Percentiles rank a stretch among this genome's conserved stretches.
Conservation (phyloP, 2,113 vertebrate genomes). For the Aptenodytes patagonicus region DNA sequence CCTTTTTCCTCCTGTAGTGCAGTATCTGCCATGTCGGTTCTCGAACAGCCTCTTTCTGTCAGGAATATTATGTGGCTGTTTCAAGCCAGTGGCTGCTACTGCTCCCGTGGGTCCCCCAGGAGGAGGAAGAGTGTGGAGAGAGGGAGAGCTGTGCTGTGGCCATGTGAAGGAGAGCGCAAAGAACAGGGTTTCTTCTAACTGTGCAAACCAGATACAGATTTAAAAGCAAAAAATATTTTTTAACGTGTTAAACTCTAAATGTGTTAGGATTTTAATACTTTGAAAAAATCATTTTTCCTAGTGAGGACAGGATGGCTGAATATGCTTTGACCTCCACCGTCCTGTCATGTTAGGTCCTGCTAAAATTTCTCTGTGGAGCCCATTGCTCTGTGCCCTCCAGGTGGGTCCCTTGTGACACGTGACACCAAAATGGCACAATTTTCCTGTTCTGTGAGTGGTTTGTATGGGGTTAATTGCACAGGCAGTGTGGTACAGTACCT, state of each 20-base stretch:
- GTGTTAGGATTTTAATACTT: background rate
- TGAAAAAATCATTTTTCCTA: background rate
- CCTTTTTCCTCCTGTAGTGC: background rate
- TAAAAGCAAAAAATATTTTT: background rate
- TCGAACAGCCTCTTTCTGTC: constrained; percentile 12
- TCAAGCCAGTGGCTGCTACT: background rate
- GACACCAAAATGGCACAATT: background rate
- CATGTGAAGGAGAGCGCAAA: background rate
- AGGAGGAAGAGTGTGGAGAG: constrained; percentile 17
- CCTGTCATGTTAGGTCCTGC: background rate
- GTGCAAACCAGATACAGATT: background rate
- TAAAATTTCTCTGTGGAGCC: background rate
- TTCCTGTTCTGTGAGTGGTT: background rate
- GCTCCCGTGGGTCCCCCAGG: background rate
- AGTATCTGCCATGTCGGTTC: background rate
- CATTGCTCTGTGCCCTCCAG: background rate
- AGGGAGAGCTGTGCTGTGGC: background rate
- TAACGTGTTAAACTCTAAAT: background rate
- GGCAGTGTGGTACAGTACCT: background rate
- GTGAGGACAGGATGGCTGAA: background rate
- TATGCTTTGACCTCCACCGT: background rate
- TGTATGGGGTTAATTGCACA: background rate
- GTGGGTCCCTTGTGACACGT: background rate
- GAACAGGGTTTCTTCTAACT: background rate
- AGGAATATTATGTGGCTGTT: background rate